Evolutionary conservation across 2,113 vertebrate genomes (phyloP).

Genomic region (Cariama cristata): DNA sequence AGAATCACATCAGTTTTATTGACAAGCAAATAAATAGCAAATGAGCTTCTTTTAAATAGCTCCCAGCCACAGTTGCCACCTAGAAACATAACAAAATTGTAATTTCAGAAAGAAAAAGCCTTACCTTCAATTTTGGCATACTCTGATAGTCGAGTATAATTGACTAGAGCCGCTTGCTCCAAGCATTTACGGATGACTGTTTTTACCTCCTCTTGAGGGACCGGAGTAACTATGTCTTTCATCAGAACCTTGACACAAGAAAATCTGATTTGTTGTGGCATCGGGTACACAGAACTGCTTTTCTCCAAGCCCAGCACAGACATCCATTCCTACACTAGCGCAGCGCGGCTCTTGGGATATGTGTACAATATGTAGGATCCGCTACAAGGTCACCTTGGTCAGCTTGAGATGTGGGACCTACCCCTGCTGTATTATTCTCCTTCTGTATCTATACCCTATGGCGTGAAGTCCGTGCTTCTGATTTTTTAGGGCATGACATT

Average conservation of each 20-base stretch:
- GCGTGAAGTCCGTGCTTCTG: neutral
- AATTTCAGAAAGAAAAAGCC: conserved; percentile 68
- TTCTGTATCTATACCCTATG: neutral
- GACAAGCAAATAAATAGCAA: conserved; percentile 36
- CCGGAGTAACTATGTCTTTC: conserved; percentile 97
- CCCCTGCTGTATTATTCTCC: neutral
- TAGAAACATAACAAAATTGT: conserved; percentile 53
- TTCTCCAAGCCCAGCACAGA: conserved; percentile 38
- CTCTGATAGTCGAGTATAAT: conserved; percentile 97
- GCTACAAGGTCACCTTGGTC: conserved; percentile 49
- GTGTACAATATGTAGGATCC: neutral
- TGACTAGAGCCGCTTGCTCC: conserved; percentile 96
- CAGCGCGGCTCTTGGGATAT: neutral
- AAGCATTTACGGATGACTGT: conserved; percentile 95
- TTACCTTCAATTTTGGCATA: conserved; percentile 99
- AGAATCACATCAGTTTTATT: conserved; percentile 48
- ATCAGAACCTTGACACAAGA: conserved; percentile 91
- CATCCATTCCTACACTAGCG: neutral
- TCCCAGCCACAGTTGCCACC: conserved; percentile 50
- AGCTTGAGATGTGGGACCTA: neutral
- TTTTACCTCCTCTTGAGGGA: conserved; percentile 97
- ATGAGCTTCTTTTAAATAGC: conserved; percentile 54
- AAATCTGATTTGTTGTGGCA: conserved; percentile 73
- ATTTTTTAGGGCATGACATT: neutral
- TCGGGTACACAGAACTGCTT: conserved; percentile 36